These are phyloP conservation scores for Eurytoma californica DNA, from an alignment of 2,888 invertebrate genomes.

Conservation along the genomic window DNA sequence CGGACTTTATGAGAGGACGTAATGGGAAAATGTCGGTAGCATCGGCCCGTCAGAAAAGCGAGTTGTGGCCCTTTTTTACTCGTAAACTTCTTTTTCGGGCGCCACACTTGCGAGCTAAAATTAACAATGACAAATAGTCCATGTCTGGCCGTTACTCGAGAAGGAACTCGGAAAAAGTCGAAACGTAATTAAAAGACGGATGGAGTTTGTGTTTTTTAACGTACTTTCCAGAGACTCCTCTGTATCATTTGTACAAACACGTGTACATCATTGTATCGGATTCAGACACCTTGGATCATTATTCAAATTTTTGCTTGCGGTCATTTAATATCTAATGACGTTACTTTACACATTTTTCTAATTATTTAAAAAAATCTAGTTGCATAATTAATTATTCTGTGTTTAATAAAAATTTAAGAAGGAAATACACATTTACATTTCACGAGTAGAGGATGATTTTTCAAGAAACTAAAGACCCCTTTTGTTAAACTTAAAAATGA, in stretches of 20 bases:
- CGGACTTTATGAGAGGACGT: constrained; percentile 42
- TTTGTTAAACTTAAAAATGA: no score
- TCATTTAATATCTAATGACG: no score
- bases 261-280: not conserved
- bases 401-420: no score
- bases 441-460: no score
- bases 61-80: constrained; percentile 18
- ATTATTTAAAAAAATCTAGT: no score
- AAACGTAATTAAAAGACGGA: constrained; percentile 44
- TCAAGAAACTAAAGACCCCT: no score
- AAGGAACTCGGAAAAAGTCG: constrained; percentile 5
- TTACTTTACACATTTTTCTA: no score
- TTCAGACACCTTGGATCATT: not conserved
- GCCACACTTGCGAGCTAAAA: constrained; percentile 40
- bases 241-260: constrained; percentile 37
- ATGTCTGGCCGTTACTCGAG: constrained; percentile 13
- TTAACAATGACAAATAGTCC: constrained; percentile 47
- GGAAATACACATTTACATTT: no score
- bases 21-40: constrained; percentile 41
- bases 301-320: no score
- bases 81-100: not conserved
- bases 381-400: no score
- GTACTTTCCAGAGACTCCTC: constrained; percentile 3
- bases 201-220: constrained; percentile 24
- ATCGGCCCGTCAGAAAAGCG: constrained; percentile 16